These are phyloP conservation scores for Drosophila nannoptera DNA, from an alignment of 1,140 invertebrate genomes.

Conservation along the genomic window DNA sequence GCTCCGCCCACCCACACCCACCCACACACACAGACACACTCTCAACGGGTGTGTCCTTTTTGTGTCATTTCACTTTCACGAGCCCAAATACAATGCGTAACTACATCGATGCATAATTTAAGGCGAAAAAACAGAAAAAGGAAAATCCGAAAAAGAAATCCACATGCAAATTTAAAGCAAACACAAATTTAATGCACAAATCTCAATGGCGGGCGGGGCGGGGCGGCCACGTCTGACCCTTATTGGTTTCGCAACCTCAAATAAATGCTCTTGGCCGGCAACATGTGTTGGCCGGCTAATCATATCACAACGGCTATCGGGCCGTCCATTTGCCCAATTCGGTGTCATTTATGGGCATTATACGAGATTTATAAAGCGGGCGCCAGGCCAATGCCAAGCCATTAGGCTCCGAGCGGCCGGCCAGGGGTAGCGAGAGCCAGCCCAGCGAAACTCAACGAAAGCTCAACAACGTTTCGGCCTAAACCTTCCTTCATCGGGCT, in stretches of 20 bases:
- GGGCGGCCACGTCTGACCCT: slow-evolving; percentile 45
- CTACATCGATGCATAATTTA: slow-evolving; percentile 69
- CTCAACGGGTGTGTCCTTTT: slow-evolving; percentile 28
- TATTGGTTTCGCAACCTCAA: slow-evolving; percentile 56
- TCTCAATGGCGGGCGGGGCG: slow-evolving; percentile 28
- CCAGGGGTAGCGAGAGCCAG: not conserved
- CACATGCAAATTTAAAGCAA: slow-evolving; percentile 59
- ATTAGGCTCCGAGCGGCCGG: not conserved
- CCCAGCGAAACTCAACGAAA: not conserved
- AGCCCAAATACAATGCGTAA: slow-evolving; percentile 34
- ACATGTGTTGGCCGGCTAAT: slow-evolving; percentile 67
- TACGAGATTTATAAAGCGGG: slow-evolving; percentile 54
- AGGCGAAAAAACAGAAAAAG: slow-evolving; percentile 21
- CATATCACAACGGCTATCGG: slow-evolving; percentile 53
- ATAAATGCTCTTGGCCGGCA: slow-evolving; percentile 59
- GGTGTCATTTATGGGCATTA: slow-evolving; percentile 54
- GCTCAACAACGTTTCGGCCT: slow-evolving; percentile 49
- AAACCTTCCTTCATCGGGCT: slow-evolving; percentile 27
- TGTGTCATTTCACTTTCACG: slow-evolving; percentile 58
- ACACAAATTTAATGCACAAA: slow-evolving; percentile 12
- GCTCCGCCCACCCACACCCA: slow-evolving; percentile 34
- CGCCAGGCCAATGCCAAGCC: slow-evolving; percentile 25
- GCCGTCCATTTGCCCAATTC: slow-evolving; percentile 47
- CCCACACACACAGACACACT: not conserved
- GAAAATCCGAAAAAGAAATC: not conserved